These are phyloP conservation scores for Scytalopus superciliaris DNA, from an alignment of 2,113 vertebrate genomes.

Conservation along the genomic window DNA sequence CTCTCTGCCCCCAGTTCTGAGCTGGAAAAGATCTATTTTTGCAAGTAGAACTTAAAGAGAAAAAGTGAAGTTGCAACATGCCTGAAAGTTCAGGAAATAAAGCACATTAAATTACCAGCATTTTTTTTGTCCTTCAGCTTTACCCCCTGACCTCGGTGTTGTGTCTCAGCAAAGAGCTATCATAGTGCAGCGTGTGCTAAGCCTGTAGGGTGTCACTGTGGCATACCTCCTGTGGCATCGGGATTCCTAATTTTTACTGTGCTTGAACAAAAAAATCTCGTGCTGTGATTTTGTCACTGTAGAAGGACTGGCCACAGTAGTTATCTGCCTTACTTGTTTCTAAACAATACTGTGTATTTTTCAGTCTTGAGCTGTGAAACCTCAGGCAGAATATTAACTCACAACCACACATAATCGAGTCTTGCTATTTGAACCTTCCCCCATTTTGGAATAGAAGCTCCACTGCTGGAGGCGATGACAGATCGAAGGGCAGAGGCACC, in stretches of 20 bases:
- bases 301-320: not conserved
- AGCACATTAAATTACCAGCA: not conserved
- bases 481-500: not conserved
- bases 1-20: not conserved
- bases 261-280: not conserved
- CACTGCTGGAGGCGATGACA: not conserved
- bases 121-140: not conserved
- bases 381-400: not conserved
- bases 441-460: not conserved
- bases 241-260: not conserved
- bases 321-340: not conserved
- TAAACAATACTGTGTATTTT: not conserved
- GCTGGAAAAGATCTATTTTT: not conserved
- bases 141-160: not conserved
- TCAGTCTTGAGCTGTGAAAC: not conserved
- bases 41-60: not conserved
- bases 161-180: not conserved
- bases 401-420: not conserved
- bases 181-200: rapidly evolving
- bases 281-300: not conserved
- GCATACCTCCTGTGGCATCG: not conserved
- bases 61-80: not conserved
- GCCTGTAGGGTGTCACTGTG: not conserved
- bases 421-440: not conserved
- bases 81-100: not conserved